Conservation (phyloP, 2,113 vertebrate genomes). For the Smithornis capensis region DNA sequence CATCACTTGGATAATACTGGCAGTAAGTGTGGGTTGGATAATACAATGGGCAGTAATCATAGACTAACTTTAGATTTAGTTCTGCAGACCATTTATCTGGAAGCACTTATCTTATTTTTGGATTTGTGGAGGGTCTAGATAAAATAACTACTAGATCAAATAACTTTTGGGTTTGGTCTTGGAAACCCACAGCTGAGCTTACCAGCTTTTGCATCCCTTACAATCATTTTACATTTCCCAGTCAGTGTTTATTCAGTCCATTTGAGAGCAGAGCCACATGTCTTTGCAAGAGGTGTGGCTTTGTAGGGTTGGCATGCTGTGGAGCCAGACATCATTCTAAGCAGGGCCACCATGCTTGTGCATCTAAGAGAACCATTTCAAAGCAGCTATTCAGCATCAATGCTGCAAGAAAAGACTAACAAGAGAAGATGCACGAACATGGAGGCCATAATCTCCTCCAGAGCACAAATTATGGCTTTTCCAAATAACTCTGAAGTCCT, state of each 20-base stretch:
- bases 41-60: not conserved
- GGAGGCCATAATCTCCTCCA: not conserved
- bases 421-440: not conserved
- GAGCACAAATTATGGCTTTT: not conserved
- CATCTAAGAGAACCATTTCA: not conserved
- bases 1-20: not conserved
- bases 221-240: not conserved
- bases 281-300: not conserved
- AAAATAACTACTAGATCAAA: not conserved
- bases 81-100: not conserved
- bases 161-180: not conserved
- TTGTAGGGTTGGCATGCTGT: not conserved
- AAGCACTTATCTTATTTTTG: not conserved
- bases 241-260: not conserved
- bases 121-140: not conserved
- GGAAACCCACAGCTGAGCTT: not conserved
- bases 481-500: not conserved
- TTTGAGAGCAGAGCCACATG: not conserved
- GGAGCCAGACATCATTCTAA: not conserved
- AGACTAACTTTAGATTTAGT: not conserved
- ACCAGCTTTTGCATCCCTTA: not conserved
- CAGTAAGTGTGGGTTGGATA: accelerated
- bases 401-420: not conserved
- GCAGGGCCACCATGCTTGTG: not conserved
- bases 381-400: not conserved